Evolutionary conservation across 2,113 vertebrate species (phyloP), one percentile per base, ranked within the genome.

Genomic region (Rhombomys opimus): DNA sequence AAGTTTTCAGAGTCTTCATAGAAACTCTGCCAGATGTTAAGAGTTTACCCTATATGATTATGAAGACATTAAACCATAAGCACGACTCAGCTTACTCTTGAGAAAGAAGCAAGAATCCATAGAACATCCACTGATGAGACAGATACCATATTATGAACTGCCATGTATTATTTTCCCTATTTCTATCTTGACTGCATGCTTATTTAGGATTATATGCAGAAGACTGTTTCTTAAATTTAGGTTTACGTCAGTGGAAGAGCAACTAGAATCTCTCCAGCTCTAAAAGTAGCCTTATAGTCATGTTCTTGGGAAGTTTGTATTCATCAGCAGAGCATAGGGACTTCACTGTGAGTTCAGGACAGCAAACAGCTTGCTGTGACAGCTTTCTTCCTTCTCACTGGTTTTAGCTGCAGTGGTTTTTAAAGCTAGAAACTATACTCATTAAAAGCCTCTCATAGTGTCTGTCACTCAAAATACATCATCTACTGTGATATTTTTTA

Each of bases 221-320:
- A 84, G n/a, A 73, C 22, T 84, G n/a, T 50, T 35, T 96, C 4
- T 76, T 70, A 85, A 93, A 84, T 67, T 73, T 25, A 89, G 9
- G n/a, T 75, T 50, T 52, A 75, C 70, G 65, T 88, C 6, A 13
- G 15, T 32, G 25, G 38, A 70, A 23, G 1, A 15, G 20, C 8
- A 41, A 65, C 13, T 41, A 52, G 5, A 41, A 27, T 41, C 14
- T 77, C 52, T 1, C 23, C 9, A 12, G 18, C 38, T 72, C 54
- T 82, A 59, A 91, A 86, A 65, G 38, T 59, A 61, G 1, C n/a
- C 3, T 5, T 13, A 30, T 8, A 30, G 1, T 5, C 27, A 2
- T 63, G 30, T 10, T 89, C 13, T 72, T 30, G 54, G 80, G 59
- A 12, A 5, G 25, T 27, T 68, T 25, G 23, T 22, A 7, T 46